These are phyloP conservation scores for Neria commutata DNA, from an alignment of 2,888 invertebrate genomes.

Conservation along the genomic window DNA sequence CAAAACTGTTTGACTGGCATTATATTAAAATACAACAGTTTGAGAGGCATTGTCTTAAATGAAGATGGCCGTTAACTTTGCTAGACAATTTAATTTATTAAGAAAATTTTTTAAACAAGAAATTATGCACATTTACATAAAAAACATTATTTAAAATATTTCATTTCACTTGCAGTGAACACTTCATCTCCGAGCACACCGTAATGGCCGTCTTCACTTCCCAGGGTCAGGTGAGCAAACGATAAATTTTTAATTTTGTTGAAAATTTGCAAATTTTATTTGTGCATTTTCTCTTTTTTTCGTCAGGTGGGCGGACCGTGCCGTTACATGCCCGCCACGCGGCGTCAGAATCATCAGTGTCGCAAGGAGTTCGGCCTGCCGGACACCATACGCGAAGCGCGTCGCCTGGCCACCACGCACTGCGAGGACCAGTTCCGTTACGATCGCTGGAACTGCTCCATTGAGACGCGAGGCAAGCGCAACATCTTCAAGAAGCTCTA, in stretches of 20 bases:
- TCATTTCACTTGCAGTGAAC: slow-evolving; percentile 53
- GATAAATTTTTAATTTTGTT: too few species aligned
- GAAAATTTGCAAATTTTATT: too few species aligned
- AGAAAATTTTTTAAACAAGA: neutral
- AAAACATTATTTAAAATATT: too few species aligned
- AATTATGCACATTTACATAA: too few species aligned
- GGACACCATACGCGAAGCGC: slow-evolving; percentile 65
- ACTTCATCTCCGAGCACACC: slow-evolving; percentile 59
- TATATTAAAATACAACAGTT: too few species aligned
- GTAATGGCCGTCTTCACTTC: slow-evolving; percentile 62
- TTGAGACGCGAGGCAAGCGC: slow-evolving; percentile 66
- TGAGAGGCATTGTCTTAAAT: too few species aligned
- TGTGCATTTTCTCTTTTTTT: slow-evolving; percentile 58
- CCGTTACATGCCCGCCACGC: slow-evolving; percentile 66
- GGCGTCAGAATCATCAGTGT: slow-evolving; percentile 70
- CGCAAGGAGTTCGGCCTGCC: slow-evolving; percentile 66
- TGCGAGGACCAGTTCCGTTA: slow-evolving; percentile 72
- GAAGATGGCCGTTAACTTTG: too few species aligned
- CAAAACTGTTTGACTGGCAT: too few species aligned
- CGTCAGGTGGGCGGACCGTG: slow-evolving; percentile 65
- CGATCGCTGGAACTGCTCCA: slow-evolving; percentile 75
- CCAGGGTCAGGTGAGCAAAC: slow-evolving; percentile 54
- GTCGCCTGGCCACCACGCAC: slow-evolving; percentile 66
- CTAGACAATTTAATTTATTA: too few species aligned
- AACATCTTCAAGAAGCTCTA: slow-evolving; percentile 68